Evolutionary conservation across 2,888 invertebrate genomes (phyloP), one percentile per base, ranked within the genome.

Genomic region (Conus canariensis): DNA sequence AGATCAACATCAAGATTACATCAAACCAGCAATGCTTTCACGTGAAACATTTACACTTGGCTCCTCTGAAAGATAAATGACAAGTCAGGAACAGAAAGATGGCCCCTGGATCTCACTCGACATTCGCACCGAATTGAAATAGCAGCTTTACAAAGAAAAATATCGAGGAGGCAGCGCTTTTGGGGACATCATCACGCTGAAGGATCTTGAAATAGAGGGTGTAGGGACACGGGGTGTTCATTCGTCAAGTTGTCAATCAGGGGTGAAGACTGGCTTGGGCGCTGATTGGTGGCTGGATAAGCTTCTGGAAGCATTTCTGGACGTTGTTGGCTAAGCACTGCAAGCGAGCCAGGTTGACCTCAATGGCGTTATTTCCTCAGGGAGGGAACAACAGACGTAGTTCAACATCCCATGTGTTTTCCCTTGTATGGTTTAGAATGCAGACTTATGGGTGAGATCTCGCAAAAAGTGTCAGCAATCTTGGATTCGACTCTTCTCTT

Each of bases 1-100:
- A 87, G 87, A 87, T 58, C 56, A 87, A n/a, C 74, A 14, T 19
- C 87, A 74, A 87, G 74, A 87, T 87, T 74, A 74, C 87, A n/a
- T 87, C 87, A 87, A 59, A 74, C 58, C 86, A 30, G 87, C 56
- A n/a, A 87, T n/a, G 64, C 74, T 87, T 74, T 74, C 45, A 45
- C n/a, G 74, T 8, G 25, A 56, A 74, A 74, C 56, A 87, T 87
- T 74, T 58, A 87, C 74, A n/a, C 56, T 45, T 67, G 22, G 30
- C 30, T 64, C 67, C 64, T 70, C 30, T n/a, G 70, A 16, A 86
- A 86, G 70, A 87, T n/a, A 83, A 64, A 64, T 14, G 64, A 7
- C 16, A 64, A 2, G 16, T 64, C 64, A 64, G 2, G 10, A 8
- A 45, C 3, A 16, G 45, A 67, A 67, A 67, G 60, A 45, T 60